A percentile compares a stretch with the other conserved stretches of the same genome.
Evolutionary conservation across 2,113 vertebrate species (phyloP).

Genomic region (Cnemophilus loriae): DNA sequence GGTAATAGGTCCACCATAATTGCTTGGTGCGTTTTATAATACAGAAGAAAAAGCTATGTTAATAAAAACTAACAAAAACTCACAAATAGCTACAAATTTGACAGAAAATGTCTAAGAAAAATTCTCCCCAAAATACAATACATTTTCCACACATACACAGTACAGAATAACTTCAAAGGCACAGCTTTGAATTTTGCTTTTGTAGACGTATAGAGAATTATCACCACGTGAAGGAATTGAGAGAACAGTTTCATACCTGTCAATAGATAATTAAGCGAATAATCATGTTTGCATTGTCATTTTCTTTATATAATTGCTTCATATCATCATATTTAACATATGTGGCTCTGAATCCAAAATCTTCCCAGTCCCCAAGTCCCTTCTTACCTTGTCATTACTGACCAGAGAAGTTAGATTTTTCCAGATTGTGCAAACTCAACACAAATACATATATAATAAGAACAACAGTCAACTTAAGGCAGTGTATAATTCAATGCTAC

Average conservation of each 20-base stretch:
- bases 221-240: constrained; percentile 61
- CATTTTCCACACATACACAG: constrained; percentile 77
- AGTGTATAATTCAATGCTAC: constrained; percentile 63
- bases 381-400: constrained; percentile 47
- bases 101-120: constrained; percentile 84
- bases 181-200: constrained; percentile 77
- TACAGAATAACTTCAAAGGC: constrained; percentile 80
- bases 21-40: constrained; percentile 93
- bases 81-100: constrained; percentile 87
- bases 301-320: constrained; percentile 52
- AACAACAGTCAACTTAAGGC: constrained; percentile 75
- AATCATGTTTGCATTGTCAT: constrained; percentile 47
- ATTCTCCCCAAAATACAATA: constrained; percentile 79
- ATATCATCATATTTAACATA: constrained; percentile 53
- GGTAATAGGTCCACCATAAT: constrained; percentile 98
- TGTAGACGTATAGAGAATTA: constrained; percentile 69
- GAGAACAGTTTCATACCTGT: constrained; percentile 62
- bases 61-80: constrained; percentile 86
- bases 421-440: constrained; percentile 74
- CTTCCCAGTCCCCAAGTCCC: constrained; percentile 49
- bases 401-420: constrained; percentile 45
- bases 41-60: constrained; percentile 94
- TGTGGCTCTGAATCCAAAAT: constrained; percentile 36
- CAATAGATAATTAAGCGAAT: constrained; percentile 47
- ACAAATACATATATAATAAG: constrained; percentile 66